phyloP scores from a whole-genome alignment of 2,113 vertebrate genomes.

The Neolamprologus tretocephalus region DNA sequence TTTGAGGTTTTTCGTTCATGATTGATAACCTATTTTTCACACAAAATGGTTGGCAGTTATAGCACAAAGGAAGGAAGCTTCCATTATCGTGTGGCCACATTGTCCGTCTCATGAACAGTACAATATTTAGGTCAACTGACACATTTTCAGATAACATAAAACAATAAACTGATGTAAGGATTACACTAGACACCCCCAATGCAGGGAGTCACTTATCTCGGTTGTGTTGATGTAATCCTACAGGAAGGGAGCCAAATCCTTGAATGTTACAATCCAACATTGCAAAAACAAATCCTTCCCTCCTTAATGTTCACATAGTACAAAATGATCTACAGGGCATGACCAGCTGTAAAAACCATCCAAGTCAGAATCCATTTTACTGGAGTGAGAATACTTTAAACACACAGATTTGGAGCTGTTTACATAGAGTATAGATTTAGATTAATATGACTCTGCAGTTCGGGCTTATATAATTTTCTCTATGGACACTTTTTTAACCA shows the following conservation, averaged over 20 bases:
- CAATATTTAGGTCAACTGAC: not conserved
- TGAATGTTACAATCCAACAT: not conserved
- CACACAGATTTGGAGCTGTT: fast-evolving
- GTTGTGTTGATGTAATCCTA: not conserved
- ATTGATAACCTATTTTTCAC: fast-evolving
- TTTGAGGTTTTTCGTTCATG: not conserved
- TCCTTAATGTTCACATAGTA: not conserved
- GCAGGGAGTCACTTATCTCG: not conserved
- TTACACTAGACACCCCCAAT: not conserved
- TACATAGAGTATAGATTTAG: not conserved
- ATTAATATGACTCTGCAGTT: not conserved
- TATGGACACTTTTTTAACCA: not conserved
- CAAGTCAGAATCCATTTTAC: not conserved
- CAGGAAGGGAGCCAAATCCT: not conserved
- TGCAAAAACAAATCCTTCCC: not conserved
- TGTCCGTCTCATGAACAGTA: not conserved
- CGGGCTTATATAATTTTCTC: not conserved
- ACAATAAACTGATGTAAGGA: not conserved
- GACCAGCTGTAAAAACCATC: not conserved
- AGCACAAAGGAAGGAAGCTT: not conserved
- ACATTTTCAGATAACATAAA: not conserved
- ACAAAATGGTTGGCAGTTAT: fast-evolving
- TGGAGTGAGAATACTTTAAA: not conserved
- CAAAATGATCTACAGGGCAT: not conserved
- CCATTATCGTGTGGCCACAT: not conserved